phyloP scores from a whole-genome alignment of 2,113 vertebrate species.

The Anas platyrhynchos region DNA sequence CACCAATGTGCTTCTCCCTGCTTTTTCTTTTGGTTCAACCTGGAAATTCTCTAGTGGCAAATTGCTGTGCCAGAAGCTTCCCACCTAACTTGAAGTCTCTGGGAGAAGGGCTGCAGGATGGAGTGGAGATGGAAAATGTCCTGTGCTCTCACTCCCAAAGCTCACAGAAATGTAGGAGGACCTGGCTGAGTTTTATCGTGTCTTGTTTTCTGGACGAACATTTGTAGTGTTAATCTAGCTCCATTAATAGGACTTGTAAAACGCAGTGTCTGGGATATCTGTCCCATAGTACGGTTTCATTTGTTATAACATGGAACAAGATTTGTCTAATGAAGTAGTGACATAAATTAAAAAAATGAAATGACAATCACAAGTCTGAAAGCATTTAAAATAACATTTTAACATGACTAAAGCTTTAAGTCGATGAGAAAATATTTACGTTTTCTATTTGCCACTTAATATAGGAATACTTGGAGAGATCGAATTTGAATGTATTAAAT shows the following conservation, averaged over 20 bases:
- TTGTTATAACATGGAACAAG: background rate
- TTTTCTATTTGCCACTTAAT: background rate
- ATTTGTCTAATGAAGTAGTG: background rate
- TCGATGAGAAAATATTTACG: background rate
- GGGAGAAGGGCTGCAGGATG: background rate
- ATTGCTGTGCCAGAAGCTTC: background rate
- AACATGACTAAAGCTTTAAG: background rate
- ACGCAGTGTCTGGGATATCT: background rate
- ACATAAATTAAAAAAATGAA: background rate
- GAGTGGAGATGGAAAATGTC: background rate
- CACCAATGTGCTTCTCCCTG: background rate
- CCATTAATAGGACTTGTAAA: background rate
- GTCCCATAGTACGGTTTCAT: background rate
- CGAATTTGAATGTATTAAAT: background rate
- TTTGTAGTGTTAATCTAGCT: background rate
- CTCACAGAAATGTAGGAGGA: background rate
- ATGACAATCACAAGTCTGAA: background rate
- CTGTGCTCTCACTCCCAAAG: background rate
- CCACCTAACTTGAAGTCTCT: accelerated
- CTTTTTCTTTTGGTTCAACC: background rate
- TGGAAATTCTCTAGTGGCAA: background rate
- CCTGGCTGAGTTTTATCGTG: background rate
- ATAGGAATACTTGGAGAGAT: background rate
- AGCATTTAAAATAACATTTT: background rate
- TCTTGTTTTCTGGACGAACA: background rate